These are phyloP conservation scores for Himalopsyche anomala DNA, from an alignment of 2,888 invertebrate genomes.

Conservation along the genomic window DNA sequence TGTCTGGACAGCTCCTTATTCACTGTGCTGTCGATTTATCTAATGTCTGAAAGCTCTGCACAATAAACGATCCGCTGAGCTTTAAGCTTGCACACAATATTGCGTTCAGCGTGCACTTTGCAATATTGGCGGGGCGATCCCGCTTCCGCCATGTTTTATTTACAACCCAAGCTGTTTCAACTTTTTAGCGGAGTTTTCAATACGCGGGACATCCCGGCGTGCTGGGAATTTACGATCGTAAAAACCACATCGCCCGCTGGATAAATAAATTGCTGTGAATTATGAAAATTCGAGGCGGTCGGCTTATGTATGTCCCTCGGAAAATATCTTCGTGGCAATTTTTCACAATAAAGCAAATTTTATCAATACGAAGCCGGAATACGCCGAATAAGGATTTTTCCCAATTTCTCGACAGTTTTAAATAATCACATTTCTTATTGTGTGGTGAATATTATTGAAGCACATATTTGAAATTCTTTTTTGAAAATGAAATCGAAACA, in stretches of 20 bases:
- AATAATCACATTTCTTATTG: too few species aligned
- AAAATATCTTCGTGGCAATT: not conserved
- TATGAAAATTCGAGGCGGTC: slow-evolving; percentile 16
- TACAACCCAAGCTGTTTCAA: slow-evolving; percentile 26
- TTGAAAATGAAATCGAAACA: too few species aligned
- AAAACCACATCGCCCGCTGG: slow-evolving; percentile 28
- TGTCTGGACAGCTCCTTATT: not conserved
- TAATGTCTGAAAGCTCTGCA: not conserved
- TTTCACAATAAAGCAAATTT: not conserved
- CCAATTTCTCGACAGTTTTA: too few species aligned
- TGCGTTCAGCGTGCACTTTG: slow-evolving; percentile 24
- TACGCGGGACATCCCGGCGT: slow-evolving; percentile 11
- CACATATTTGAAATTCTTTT: too few species aligned
- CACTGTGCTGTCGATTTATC: slow-evolving; percentile 17
- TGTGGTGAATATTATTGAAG: too few species aligned
- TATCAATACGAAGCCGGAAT: not conserved
- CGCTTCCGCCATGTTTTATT: slow-evolving; percentile 16
- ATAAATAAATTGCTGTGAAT: slow-evolving; percentile 16
- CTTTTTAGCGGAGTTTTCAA: slow-evolving; percentile 30
- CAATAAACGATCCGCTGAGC: slow-evolving; percentile 9
- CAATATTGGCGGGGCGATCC: slow-evolving; percentile 17
- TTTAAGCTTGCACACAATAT: slow-evolving; percentile 30
- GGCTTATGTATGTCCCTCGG: not conserved
- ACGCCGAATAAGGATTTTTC: too few species aligned
- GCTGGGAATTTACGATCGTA: slow-evolving; percentile 17